Percentiles rank a stretch among this genome's conserved stretches.
These are phyloP conservation scores for Zaprionus ornatus DNA, from an alignment of 1,140 invertebrate species.

Conservation along the genomic window DNA sequence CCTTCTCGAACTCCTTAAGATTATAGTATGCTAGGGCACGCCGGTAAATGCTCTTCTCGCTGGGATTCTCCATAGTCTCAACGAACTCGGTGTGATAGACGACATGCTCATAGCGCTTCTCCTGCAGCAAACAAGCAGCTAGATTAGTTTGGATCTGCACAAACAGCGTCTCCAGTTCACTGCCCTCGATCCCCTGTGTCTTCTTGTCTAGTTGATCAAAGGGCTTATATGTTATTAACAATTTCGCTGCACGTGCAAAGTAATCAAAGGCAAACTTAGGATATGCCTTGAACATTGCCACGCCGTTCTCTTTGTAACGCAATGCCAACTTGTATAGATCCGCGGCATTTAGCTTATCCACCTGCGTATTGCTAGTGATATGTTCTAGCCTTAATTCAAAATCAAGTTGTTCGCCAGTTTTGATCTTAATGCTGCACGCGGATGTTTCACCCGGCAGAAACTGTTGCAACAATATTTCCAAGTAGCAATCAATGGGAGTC, in stretches of 20 bases:
- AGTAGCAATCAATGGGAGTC: conserved; percentile 73
- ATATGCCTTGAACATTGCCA: conserved; percentile 77
- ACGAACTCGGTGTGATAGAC: conserved; percentile 78
- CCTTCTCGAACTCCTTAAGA: conserved; percentile 76
- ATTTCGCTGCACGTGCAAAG: conserved; percentile 74
- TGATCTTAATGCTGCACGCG: conserved; percentile 62
- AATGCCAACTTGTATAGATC: conserved; percentile 64
- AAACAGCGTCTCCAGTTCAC: conserved; percentile 61
- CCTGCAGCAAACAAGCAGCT: conserved; percentile 73
- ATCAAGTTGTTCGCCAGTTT: conserved; percentile 52
- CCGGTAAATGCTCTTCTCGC: conserved; percentile 79
- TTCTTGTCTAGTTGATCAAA: conserved; percentile 63
- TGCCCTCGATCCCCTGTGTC: conserved; percentile 55
- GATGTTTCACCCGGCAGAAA: conserved; percentile 73
- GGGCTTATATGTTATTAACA: conserved; percentile 75
- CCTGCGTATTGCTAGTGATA: conserved; percentile 56
- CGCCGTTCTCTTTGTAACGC: conserved; percentile 75
- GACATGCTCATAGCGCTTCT: conserved; percentile 80
- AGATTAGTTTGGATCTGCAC: conserved; percentile 77
- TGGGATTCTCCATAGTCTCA: conserved; percentile 55
- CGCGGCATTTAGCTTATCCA: conserved; percentile 59
- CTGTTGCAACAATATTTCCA: conserved; percentile 76
- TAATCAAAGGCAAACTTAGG: conserved; percentile 80
- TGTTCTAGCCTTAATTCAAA: conserved; percentile 58
- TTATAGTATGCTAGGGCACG: conserved; percentile 73